phyloP scores from a whole-genome alignment of 2,888 invertebrate genomes.

The Volucella bombylans region DNA sequence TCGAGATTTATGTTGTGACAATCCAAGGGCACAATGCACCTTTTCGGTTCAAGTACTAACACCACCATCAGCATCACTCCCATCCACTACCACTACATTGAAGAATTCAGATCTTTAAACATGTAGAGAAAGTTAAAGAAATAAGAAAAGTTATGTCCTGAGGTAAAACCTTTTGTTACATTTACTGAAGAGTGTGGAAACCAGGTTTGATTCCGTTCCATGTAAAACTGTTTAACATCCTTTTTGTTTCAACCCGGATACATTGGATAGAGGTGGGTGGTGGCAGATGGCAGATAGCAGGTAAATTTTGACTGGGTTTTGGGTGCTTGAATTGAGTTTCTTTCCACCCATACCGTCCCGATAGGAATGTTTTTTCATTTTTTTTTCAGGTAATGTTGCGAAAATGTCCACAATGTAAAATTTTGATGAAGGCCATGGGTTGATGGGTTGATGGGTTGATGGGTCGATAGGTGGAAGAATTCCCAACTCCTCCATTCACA shows the following conservation, averaged over 20 bases:
- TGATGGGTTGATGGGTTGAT: not conserved
- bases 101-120: constrained; percentile 8
- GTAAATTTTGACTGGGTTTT: not conserved
- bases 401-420: constrained; percentile 65
- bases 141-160: constrained; percentile 28
- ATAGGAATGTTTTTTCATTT: too few relatives aligned
- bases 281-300: constrained; percentile 1
- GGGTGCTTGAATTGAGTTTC: too few relatives aligned
- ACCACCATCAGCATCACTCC: not conserved
- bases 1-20: constrained; percentile 41
- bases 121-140: not conserved
- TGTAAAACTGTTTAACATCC: constrained; percentile 42
- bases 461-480: not conserved
- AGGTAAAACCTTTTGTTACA: constrained; percentile 47
- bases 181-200: constrained; percentile 8
- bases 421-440: constrained; percentile 46
- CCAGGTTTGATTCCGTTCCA: constrained; percentile 41
- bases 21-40: constrained; percentile 44
- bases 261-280: not conserved
- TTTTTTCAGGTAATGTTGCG: constrained; percentile 48
- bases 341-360: too few relatives aligned
- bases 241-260: constrained; percentile 35
- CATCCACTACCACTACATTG: constrained; percentile 3
- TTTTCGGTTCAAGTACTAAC: not conserved
- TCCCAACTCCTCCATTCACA: not conserved